These are phyloP conservation scores for Apotomis turbidana DNA, from an alignment of 2,888 invertebrate genomes.

Conservation along the genomic window DNA sequence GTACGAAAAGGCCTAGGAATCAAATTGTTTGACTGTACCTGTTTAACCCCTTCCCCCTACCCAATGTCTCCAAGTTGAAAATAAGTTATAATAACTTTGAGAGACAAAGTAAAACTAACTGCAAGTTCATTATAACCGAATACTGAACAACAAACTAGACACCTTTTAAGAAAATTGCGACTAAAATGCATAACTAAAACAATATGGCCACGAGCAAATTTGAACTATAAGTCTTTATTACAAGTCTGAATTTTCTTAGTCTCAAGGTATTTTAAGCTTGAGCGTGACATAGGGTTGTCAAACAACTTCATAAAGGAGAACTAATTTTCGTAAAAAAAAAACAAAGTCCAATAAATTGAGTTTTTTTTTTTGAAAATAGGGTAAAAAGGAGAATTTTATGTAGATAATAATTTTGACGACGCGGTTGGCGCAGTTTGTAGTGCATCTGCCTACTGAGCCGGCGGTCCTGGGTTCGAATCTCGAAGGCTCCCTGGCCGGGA, in stretches of 20 bases:
- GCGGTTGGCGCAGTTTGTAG: too few relatives aligned
- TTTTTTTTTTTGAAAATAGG: too few relatives aligned
- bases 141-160: constrained; percentile 24
- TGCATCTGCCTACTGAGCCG: too few relatives aligned
- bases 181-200: constrained; percentile 22
- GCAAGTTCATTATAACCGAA: constrained; percentile 22
- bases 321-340: too few relatives aligned
- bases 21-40: too few relatives aligned
- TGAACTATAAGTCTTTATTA: constrained; percentile 2
- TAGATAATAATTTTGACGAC: too few relatives aligned
- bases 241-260: constrained; percentile 17
- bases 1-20: too few relatives aligned
- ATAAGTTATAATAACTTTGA: constrained; percentile 22
- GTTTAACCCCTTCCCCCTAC: background rate
- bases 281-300: background rate
- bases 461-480: too few relatives aligned
- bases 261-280: constrained; percentile 7
- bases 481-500: too few relatives aligned
- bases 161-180: constrained; percentile 32
- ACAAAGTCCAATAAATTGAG: too few relatives aligned
- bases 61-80: constrained; percentile 4
- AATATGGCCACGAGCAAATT: background rate
- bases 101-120: constrained; percentile 7
- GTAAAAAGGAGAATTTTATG: too few relatives aligned
- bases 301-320: too few relatives aligned